phyloP scores from a whole-genome alignment of 30 jellyfish, hydroid and myxozoan species.

The Cassiopea xamachana region DNA sequence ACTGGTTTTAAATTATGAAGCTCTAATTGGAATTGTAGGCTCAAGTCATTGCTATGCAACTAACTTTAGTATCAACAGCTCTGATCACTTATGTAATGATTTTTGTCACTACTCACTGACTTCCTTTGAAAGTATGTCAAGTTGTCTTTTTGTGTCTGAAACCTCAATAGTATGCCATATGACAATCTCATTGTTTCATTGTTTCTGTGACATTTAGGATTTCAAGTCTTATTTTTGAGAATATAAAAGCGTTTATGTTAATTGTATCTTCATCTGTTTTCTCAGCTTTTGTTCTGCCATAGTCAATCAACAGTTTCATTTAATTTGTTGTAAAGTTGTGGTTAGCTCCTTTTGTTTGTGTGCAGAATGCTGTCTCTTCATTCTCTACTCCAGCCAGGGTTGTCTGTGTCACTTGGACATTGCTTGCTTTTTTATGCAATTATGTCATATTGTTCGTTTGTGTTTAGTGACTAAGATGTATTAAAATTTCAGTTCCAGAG shows the following conservation, averaged over 20 bases:
- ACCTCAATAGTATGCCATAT: background rate
- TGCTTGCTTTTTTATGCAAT: background rate
- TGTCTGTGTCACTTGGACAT: background rate
- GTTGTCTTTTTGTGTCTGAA: background rate
- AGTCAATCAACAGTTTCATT: background rate
- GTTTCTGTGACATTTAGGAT: background rate
- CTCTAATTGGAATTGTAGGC: no score
- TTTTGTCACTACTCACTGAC: background rate
- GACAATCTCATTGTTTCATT: background rate
- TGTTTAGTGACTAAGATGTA: background rate
- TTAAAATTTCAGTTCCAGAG: slow-evolving; percentile 22
- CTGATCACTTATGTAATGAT: background rate
- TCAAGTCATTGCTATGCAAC: background rate
- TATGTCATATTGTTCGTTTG: background rate
- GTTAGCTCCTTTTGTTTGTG: background rate
- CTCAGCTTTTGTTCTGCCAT: background rate
- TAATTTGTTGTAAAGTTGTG: background rate
- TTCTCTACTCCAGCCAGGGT: background rate
- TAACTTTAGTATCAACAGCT: background rate
- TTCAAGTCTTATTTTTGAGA: background rate
- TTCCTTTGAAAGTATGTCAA: background rate
- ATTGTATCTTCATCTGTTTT: background rate
- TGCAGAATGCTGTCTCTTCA: background rate
- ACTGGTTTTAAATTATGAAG: no score
- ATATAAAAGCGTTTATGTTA: background rate